Evolutionary conservation across 1,140 invertebrate species (phyloP), one percentile per base, ranked within the genome.

Genomic region (Trichonephila clavata): DNA sequence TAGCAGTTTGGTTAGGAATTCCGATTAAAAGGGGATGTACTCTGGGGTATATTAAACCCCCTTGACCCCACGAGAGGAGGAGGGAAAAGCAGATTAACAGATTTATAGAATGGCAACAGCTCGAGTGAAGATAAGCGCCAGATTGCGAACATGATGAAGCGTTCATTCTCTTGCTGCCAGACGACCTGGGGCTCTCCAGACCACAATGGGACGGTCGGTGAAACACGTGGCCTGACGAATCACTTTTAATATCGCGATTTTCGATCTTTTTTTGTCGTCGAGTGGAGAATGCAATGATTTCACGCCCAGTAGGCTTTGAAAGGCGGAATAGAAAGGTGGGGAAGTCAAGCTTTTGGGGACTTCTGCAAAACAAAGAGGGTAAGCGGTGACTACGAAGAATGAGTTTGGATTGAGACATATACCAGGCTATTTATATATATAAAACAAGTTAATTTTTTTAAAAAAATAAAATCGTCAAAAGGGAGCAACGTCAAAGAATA

Each of bases 41-140:
- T 39, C 71, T 39, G 14, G 71, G 71, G 71, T 43, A 77, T 59
- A 60, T 80, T 90, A 80, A 90, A 60, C n/a, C 88, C 88, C 88
- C 88, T 77, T 90, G 88, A 90, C 88, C 88, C 63, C 60, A 0
- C 10, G 39, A 60, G 57, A 39, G 59, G 86, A 43, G 61, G 63
- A 57, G 10, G 63, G 21, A 68, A 60, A 27, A 59, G 88, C 90
- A 91, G 86, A 93, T 87, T 93, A 93, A 93, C 84, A 88, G 92
- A 93, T 93, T 93, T 80, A 81, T 93, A 39, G 77, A 92, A 86
- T 27, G 83, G 83, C 81, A 91, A 83, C 77, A 91, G 77, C 90
- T n/a, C 77, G 24, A 59, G 43, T 43, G 84, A 20, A 81, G 86
- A 93, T 88, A 88, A 93, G 63, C 63, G 92, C 39, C 92, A 93